phyloP scores from a whole-genome alignment of 1,140 invertebrate genomes.

The Achroia grisella region DNA sequence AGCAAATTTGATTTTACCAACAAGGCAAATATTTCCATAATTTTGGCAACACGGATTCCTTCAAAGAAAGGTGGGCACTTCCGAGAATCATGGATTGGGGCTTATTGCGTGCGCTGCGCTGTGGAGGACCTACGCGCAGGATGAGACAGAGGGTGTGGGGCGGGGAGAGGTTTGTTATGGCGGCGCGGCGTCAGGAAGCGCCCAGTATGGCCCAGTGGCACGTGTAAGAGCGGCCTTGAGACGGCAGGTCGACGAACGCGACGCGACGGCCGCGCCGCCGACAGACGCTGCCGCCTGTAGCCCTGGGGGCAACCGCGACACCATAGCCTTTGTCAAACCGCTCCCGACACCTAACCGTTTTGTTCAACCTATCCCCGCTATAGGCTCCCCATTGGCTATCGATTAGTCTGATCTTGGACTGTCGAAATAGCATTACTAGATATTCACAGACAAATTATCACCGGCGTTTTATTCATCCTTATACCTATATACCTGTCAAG shows the following conservation, averaged over 20 bases:
- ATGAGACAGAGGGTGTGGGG: conserved; percentile 19
- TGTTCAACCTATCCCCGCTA: conserved; percentile 1
- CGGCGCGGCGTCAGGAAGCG: conserved; percentile 66
- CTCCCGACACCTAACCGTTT: conserved; percentile 7
- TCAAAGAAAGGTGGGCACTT: not conserved
- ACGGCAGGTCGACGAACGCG: conserved; percentile 64
- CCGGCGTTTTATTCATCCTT: too few species aligned
- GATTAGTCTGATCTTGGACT: conserved; percentile 4
- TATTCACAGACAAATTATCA: too few species aligned
- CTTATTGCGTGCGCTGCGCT: conserved; percentile 1
- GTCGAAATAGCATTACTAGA: not conserved
- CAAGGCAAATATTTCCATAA: too few species aligned
- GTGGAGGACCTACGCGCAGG: conserved; percentile 3
- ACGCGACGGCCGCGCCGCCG: conserved; percentile 35
- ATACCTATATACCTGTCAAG: too few species aligned
- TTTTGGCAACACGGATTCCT: not conserved
- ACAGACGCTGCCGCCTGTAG: conserved; percentile 19
- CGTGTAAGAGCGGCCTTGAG: conserved; percentile 69
- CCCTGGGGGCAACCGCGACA: conserved; percentile 30
- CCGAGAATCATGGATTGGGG: conserved; percentile 1
- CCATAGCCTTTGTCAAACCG: conserved; percentile 39
- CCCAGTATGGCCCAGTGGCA: conserved; percentile 58
- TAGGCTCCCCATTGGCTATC: conserved; percentile 5
- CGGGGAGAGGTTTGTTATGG: conserved; percentile 64
- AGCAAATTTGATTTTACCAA: too few species aligned